A percentile compares a stretch with the other conserved stretches of the same genome.
Evolutionary conservation across 2,113 vertebrate species (phyloP).

Genomic region (cat (Felis catus)): DNA sequence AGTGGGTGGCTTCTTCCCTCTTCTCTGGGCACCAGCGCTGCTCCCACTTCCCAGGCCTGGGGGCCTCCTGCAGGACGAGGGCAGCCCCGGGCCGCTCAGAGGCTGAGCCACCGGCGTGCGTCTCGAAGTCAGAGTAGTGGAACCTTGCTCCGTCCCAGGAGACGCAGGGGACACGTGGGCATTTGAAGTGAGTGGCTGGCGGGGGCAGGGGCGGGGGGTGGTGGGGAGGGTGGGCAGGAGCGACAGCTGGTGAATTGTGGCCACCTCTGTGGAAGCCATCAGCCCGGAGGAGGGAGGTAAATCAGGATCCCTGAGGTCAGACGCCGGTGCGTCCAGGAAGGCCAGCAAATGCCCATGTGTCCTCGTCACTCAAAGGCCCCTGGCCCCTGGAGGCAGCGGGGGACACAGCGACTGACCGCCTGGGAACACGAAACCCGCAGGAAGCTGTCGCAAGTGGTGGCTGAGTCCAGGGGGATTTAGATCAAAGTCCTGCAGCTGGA

Average conservation of each 20-base stretch:
- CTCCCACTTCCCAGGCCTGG: not conserved
- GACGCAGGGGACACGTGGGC: not conserved
- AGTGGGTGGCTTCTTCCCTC: not conserved
- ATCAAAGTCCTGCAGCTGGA: slow-evolving; percentile 73
- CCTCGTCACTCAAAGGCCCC: slow-evolving; percentile 72
- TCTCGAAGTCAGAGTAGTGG: not conserved
- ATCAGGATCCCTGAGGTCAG: slow-evolving; percentile 24
- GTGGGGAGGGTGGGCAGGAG: rapidly evolving
- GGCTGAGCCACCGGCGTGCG: not conserved
- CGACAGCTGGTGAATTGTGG: slow-evolving; percentile 77
- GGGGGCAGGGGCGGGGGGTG: not conserved
- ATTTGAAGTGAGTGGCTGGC: not conserved
- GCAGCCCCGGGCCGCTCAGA: not conserved
- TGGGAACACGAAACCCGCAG: not conserved
- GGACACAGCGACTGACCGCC: not conserved
- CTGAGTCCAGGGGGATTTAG: slow-evolving; percentile 59
- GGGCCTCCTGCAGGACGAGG: not conserved
- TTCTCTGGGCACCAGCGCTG: not conserved
- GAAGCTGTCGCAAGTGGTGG: slow-evolving; percentile 25
- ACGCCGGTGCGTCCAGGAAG: not conserved
- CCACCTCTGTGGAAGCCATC: slow-evolving; percentile 70
- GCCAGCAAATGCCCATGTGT: slow-evolving; percentile 39
- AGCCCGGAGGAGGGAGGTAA: not conserved
- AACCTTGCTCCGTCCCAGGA: not conserved
- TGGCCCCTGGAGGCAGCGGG: not conserved